Percentiles rank a stretch among this genome's conserved stretches.
Conservation (phyloP, 2,797 vertebrate genomes). For the Pangasius larnaudii region DNA sequence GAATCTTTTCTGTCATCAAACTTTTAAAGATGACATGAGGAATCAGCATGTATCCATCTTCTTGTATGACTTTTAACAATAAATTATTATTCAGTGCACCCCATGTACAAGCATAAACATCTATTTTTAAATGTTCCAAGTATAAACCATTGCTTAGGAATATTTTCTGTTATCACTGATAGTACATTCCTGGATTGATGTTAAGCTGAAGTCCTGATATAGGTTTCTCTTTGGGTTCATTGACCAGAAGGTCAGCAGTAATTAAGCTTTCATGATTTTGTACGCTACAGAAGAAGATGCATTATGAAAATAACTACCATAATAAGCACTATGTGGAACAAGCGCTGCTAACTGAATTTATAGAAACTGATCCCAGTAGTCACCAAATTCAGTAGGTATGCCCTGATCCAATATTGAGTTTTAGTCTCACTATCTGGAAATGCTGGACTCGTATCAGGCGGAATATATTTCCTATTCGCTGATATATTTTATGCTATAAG, state of each 20-base stretch:
- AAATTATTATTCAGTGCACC: neutral
- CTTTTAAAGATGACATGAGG: neutral
- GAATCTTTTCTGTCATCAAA: neutral
- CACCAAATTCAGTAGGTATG: neutral
- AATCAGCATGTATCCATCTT: neutral
- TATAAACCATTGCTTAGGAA: neutral
- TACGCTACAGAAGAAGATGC: neutral
- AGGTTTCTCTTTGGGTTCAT: neutral
- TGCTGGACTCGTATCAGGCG: neutral
- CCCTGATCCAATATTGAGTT: neutral
- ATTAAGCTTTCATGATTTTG: neutral
- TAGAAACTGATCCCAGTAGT: neutral
- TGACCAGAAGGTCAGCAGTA: neutral
- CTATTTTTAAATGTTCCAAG: neutral
- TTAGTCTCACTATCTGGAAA: neutral
- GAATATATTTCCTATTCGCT: neutral
- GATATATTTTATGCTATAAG: neutral
- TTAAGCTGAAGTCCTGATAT: neutral
- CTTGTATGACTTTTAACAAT: slow-evolving; percentile 1
- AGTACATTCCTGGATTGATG: neutral
- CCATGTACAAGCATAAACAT: neutral
- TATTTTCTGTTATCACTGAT: neutral
- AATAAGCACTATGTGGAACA: neutral
- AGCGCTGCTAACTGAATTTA: neutral
- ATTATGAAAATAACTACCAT: neutral